Evolutionary conservation across 1,140 invertebrate species (phyloP), one percentile per base, ranked within the genome.

Genomic region (Zaprionus ornatus): DNA sequence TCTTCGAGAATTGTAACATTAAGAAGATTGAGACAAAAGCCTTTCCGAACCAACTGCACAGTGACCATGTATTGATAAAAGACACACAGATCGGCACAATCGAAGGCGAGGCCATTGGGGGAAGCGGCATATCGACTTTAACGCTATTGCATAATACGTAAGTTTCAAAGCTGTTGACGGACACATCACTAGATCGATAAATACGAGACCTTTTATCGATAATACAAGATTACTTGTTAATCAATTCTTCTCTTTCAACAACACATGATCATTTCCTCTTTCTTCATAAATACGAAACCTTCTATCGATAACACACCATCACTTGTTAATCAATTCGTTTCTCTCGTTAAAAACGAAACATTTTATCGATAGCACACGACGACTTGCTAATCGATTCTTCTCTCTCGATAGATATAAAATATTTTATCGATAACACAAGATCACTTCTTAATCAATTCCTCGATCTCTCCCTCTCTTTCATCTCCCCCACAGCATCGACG

Each of bases 31-130:
- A 91, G 61, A 3, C 74, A 1, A 50, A 71, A 17, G 91, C 92
- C 6, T 67, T 92, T 17, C 91, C 92, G 19, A 80, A 67, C 42
- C 87, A 83, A 61, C 64, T 92, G 1, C 77, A 62, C 37, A 91
- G 91, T 56, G 70, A 82, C 3, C 72, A 86, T 45, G 71, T 93
- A 13, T 80, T 79, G 19, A 79, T 92, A 15, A 86, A 77, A n/a
- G 74, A 61, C 45, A 82, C 79, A 4, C 57, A 60, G 12, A 93
- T 93, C 13, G 88, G 91, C 0, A 83, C 63, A 6, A 93, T 93
- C 21, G 90, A 91, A 21, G 79, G 73, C 13, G 72, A 91, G 56
- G 92, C 92, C 0, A 92, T 93, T 17, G 81, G 69, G 25, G 83
- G 90, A 35, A 92, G 90, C 27, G 92, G 92, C 35, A 92, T 92